Base-by-base conservation (phyloP, 2,113 vertebrate species). In the Ceuthmochares aereus region DNA sequence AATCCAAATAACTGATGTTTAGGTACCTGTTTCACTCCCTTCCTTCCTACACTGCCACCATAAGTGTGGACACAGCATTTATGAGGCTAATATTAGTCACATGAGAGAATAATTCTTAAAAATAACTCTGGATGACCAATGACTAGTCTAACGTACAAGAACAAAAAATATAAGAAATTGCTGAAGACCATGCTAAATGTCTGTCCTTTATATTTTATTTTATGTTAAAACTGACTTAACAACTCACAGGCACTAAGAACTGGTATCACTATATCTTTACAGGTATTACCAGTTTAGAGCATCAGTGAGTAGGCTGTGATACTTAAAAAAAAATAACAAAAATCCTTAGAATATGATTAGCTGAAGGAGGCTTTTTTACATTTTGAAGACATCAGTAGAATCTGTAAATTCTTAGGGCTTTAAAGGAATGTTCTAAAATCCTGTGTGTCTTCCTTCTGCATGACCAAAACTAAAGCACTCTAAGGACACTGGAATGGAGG, bases 381-480 rank as follows among this genome's bases (percentile, higher is more conserved):
- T 64, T 89, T 94, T 56, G 27, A 75, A 75, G 43, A 78, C 15
- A 51, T 91, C 60, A 75, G 18, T 12, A 74, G 26, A 67, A 89
- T 15, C 12, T 68, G 60, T 63, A 37, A 70, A 59, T 47, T 78
- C 14, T 3, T 34, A 32, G 9, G 27, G 23, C 26, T 91, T 89
- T 78, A 66, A 92, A 90, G 20, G 9, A 54, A 43, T 36, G 3
- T 76, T 68, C 76, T 4, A 13, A 26, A 60, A 76, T 60, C 22
- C 1, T 12, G 11, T 1, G 4, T 10, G 7, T 4, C 19, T 62
- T 70, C 19, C 6, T 87, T 11, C 16, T 14, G 5, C 2, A 1
- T 63, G 62, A 66, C 2, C 1, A 66, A 81, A 92, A 55, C 8
- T 9, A 11, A 68, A 68, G 10, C 11, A 20, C 6, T 62, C 8